phyloP scores from a whole-genome alignment of 2,888 invertebrate genomes.

The Acronicta psi region DNA sequence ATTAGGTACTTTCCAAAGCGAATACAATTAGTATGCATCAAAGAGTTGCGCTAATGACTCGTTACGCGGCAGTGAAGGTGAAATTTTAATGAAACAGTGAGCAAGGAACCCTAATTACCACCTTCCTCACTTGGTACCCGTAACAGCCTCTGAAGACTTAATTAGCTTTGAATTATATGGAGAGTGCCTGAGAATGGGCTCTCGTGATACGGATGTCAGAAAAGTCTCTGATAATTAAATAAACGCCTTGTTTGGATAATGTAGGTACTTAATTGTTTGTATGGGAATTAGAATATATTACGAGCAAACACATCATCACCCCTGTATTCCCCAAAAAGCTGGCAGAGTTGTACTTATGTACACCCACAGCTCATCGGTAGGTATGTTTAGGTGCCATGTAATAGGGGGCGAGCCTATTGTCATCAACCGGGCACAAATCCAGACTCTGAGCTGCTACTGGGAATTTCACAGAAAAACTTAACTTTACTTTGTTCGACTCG shows the following conservation, averaged over 20 bases:
- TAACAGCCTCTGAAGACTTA: slow-evolving; percentile 77
- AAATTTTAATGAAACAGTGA: slow-evolving; percentile 81
- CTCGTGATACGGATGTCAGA: slow-evolving; percentile 31
- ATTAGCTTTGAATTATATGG: slow-evolving; percentile 79
- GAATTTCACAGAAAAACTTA: too few relatives aligned
- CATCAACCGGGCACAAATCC: too few relatives aligned
- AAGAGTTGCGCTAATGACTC: slow-evolving; percentile 76
- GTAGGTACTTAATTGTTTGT: slow-evolving; percentile 1
- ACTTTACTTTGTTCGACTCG: too few relatives aligned
- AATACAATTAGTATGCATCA: slow-evolving; percentile 79
- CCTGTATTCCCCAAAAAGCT: too few relatives aligned
- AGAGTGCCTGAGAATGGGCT: slow-evolving; percentile 52
- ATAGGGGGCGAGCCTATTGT: too few relatives aligned
- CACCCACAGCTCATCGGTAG: too few relatives aligned
- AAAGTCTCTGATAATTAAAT: slow-evolving; percentile 14
- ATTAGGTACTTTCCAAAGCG: slow-evolving; percentile 55
- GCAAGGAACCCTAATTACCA: slow-evolving; percentile 78
- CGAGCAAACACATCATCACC: too few relatives aligned
- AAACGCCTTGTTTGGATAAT: slow-evolving; percentile 4
- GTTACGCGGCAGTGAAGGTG: slow-evolving; percentile 68
- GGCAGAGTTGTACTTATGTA: too few relatives aligned
- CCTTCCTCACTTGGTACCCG: slow-evolving; percentile 73
- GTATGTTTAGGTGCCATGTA: too few relatives aligned
- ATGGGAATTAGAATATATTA: too few relatives aligned
- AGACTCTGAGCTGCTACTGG: too few relatives aligned